Evolutionary conservation across 2,797 vertebrate genomes (phyloP).

Genomic region (Phoebastria nigripes): DNA sequence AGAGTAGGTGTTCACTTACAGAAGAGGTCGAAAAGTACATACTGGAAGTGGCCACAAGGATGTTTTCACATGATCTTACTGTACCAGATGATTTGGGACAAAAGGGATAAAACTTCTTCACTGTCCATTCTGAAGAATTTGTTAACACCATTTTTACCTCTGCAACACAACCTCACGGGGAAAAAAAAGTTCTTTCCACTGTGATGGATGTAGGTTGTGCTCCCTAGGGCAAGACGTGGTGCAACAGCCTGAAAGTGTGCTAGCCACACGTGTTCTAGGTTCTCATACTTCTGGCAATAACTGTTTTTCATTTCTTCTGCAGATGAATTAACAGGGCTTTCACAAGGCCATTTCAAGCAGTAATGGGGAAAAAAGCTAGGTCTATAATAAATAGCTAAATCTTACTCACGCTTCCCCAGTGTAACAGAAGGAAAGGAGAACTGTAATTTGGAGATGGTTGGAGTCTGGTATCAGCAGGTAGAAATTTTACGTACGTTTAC

Average conservation of each 20-base stretch:
- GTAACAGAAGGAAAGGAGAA: neutral
- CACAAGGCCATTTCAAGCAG: neutral
- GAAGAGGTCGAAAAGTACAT: neutral
- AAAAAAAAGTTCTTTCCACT: neutral
- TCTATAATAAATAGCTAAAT: neutral
- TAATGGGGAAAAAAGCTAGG: neutral
- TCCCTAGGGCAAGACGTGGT: neutral
- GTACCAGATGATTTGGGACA: neutral
- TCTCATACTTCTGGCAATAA: neutral
- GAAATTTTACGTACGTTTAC: neutral
- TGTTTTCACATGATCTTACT: neutral
- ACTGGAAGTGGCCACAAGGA: neutral
- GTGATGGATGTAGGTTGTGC: too few species aligned
- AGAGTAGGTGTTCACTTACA: neutral
- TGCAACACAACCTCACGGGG: neutral
- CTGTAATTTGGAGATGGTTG: neutral
- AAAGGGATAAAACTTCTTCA: neutral
- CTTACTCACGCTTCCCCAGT: neutral
- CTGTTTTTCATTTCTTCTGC: neutral
- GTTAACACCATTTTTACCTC: neutral
- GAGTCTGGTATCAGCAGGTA: neutral
- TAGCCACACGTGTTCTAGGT: neutral
- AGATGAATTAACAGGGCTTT: neutral
- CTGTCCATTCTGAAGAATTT: neutral
- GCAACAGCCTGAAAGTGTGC: neutral